A percentile compares a stretch with the other conserved stretches of the same genome.
These are phyloP conservation scores for Bombus superbus DNA, from an alignment of 1,140 invertebrate species.

Conservation along the genomic window DNA sequence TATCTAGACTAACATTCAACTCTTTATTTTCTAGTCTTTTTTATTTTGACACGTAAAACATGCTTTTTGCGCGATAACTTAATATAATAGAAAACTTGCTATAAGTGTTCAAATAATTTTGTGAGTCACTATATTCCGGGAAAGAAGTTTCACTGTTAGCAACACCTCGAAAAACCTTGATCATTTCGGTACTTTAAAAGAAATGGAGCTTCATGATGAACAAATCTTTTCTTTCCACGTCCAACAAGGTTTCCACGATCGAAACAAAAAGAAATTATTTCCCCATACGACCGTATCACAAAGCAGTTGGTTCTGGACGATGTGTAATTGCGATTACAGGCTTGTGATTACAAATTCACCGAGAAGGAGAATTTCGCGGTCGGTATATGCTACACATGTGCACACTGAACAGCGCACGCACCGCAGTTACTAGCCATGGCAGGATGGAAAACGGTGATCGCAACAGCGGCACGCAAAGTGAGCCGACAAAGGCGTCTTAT, in stretches of 20 bases:
- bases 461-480: slow-evolving; percentile 53
- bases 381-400: slow-evolving; percentile 4
- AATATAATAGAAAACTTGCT: too few relatives aligned
- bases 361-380: slow-evolving; percentile 4
- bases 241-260: neutral
- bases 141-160: too few relatives aligned
- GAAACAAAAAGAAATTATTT: neutral
- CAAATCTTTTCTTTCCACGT: neutral
- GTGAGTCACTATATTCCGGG: too few relatives aligned
- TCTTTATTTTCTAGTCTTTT: too few relatives aligned
- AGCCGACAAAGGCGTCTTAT: slow-evolving; percentile 65
- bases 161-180: too few relatives aligned
- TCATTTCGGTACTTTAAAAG: too few relatives aligned
- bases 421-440: neutral
- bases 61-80: too few relatives aligned
- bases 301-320: neutral
- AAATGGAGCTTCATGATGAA: too few relatives aligned
- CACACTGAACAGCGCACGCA: neutral
- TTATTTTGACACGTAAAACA: too few relatives aligned
- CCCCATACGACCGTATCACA: neutral
- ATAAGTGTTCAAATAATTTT: too few relatives aligned
- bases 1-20: too few relatives aligned
- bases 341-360: slow-evolving; percentile 29
- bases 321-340: slow-evolving; percentile 23
- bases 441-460: slow-evolving; percentile 41